These are phyloP conservation scores for Clunio marinus DNA, from an alignment of 2,888 invertebrate genomes.

Conservation along the genomic window DNA sequence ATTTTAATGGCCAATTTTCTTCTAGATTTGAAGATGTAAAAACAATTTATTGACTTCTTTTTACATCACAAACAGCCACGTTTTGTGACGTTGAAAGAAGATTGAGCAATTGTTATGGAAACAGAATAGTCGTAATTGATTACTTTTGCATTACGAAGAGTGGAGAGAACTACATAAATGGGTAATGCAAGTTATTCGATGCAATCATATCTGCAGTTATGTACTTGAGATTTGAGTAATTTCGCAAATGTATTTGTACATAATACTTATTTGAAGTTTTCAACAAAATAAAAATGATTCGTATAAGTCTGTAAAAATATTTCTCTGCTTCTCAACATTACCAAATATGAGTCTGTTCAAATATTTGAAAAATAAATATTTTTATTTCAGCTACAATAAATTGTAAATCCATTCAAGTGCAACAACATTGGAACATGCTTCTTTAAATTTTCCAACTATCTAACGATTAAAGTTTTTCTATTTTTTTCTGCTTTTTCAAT, in stretches of 20 bases:
- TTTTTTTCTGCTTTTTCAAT: too few species aligned
- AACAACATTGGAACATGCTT: too few species aligned
- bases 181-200: too few species aligned
- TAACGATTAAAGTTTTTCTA: too few species aligned
- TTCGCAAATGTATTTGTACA: too few species aligned
- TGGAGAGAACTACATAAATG: too few species aligned
- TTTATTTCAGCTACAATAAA: background rate
- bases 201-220: too few species aligned
- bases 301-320: background rate
- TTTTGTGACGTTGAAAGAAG: background rate
- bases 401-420: background rate
- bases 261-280: too few species aligned
- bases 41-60: too few species aligned
- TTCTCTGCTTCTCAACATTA: background rate
- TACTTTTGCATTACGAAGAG: background rate
- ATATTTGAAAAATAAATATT: background rate
- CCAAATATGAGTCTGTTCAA: background rate
- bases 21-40: too few species aligned
- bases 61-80: constrained; percentile 30
- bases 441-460: background rate
- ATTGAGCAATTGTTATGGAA: background rate
- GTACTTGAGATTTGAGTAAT: too few species aligned
- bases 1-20: too few species aligned
- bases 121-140: background rate
- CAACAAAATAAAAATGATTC: background rate